Evolutionary conservation across 2,113 vertebrate genomes (phyloP).

Genomic region (Serilophus lunatus): DNA sequence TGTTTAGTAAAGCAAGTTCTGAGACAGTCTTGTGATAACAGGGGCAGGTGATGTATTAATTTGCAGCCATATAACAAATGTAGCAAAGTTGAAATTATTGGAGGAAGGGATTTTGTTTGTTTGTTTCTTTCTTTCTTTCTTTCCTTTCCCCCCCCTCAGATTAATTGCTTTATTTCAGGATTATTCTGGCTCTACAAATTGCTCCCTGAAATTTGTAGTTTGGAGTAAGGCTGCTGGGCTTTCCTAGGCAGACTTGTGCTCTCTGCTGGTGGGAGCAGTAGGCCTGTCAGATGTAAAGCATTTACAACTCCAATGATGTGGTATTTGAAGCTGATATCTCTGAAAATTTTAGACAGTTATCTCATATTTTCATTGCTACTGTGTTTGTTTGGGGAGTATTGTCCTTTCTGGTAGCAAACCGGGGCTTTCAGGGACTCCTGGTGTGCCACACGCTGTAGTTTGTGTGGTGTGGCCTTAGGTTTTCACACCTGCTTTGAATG

Average conservation of each 20-base stretch:
- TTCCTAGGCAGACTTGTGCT: not conserved
- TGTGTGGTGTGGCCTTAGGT: not conserved
- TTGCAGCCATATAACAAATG: not conserved
- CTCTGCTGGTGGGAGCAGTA: constrained; percentile 14
- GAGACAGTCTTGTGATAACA: constrained; percentile 13
- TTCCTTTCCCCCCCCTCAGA: not conserved
- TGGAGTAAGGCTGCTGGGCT: not conserved
- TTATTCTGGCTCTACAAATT: constrained; percentile 4
- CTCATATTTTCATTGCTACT: rapidly evolving
- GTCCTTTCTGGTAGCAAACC: not conserved
- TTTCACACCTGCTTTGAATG: not conserved
- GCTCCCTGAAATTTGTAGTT: not conserved
- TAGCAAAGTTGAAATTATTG: not conserved
- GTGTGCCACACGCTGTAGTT: not conserved
- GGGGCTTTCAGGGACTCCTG: not conserved
- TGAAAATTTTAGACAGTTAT: not conserved
- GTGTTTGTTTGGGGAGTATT: not conserved
- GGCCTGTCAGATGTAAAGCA: not conserved
- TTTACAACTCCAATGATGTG: not conserved
- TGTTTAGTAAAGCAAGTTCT: constrained; percentile 30
- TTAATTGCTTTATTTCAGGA: constrained; percentile 26
- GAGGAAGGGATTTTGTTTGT: not conserved
- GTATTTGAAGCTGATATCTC: not conserved
- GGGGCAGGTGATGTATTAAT: constrained; percentile 12
- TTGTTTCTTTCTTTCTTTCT: not conserved